Conservation (phyloP, 1,140 invertebrate genomes). For the Pseudachorutes palmiensis region DNA sequence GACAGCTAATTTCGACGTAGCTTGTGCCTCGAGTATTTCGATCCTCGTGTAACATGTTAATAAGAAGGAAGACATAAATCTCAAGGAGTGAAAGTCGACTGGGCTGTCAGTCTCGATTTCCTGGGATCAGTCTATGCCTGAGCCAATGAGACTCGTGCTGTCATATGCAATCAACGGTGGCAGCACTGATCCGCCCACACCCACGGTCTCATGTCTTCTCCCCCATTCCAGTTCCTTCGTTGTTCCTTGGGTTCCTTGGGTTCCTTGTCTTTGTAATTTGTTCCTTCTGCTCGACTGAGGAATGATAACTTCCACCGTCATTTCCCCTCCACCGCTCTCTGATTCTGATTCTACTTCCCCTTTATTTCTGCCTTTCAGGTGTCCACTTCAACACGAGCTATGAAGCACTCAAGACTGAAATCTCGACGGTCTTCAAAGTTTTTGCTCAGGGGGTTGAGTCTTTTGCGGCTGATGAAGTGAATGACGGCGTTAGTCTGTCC, state of each 20-base stretch:
- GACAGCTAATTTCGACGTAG: conserved; percentile 3
- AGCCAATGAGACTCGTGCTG: not conserved
- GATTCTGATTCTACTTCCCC: not conserved
- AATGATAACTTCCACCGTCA: no score
- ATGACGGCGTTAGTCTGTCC: conserved; percentile 58
- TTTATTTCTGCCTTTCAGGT: conserved; percentile 48
- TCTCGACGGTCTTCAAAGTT: conserved; percentile 78
- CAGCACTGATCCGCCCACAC: no score
- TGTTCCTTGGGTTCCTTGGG: not conserved
- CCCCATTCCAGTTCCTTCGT: not conserved
- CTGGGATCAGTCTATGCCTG: not conserved
- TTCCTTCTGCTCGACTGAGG: no score
- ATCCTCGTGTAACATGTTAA: not conserved
- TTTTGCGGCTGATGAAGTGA: conserved; percentile 62
- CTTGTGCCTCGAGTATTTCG: not conserved
- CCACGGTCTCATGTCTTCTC: not conserved
- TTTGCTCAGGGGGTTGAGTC: conserved; percentile 83
- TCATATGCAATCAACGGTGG: not conserved
- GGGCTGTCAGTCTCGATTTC: not conserved
- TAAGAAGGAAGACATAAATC: conserved; percentile 8
- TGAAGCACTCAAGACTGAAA: conserved; percentile 68
- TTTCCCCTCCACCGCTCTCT: not conserved
- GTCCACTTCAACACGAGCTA: conserved; percentile 85
- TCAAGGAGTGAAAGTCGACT: no score
- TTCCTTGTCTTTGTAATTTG: no score